phyloP scores from a whole-genome alignment of 2,113 vertebrate species.

The Mus musculus region GRCm39 chr10:39489501-39490000 shows the following conservation, averaged over 20 bases:
- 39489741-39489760: neutral
- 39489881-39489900: neutral
- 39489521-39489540: neutral
- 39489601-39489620: neutral
- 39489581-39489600: conserved; percentile 43
- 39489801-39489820: conserved; percentile 44
- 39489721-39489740: neutral
- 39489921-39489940: neutral
- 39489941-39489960: neutral
- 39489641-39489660: neutral
- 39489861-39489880: conserved; percentile 22
- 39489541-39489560: conserved; percentile 52
- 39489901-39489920: too few species aligned
- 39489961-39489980: neutral
- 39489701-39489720: neutral
- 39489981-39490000: conserved; percentile 25
- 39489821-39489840: conserved; percentile 32
- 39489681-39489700: neutral
- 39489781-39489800: conserved; percentile 46
- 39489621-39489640: neutral
- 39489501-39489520: conserved; percentile 66
- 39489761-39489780: conserved; percentile 42
- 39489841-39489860: neutral
- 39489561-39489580: neutral
- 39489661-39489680: neutral